Percentiles rank a stretch among this genome's conserved stretches.
These are phyloP conservation scores for Tiaroga cobitis DNA, from an alignment of 2,797 vertebrate species.

Conservation along the genomic window DNA sequence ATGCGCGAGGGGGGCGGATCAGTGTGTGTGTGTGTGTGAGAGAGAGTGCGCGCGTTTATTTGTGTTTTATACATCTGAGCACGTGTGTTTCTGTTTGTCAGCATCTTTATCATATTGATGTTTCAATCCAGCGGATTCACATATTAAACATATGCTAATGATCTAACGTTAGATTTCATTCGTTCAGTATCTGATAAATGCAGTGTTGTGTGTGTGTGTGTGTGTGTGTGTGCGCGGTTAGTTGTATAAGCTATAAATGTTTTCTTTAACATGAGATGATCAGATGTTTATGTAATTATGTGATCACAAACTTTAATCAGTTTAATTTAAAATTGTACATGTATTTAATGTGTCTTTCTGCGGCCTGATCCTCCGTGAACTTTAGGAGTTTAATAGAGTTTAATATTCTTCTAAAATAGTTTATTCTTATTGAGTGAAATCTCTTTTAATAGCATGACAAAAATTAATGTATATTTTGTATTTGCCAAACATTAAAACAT, in stretches of 20 bases:
- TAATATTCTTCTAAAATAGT: too few species aligned
- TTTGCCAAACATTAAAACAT: too few species aligned
- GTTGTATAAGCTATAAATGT: neutral
- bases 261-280: neutral
- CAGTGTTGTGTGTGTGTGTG: neutral
- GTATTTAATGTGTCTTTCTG: too few species aligned
- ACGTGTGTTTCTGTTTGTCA: neutral
- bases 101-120: neutral
- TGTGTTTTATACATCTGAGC: neutral
- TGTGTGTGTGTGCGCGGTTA: too few species aligned
- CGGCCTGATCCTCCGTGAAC: too few species aligned
- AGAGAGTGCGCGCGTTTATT: neutral
- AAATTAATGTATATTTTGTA: too few species aligned
- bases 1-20: slow-evolving; percentile 80
- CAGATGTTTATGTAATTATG: too few species aligned
- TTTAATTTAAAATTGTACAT: too few species aligned
- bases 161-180: neutral
- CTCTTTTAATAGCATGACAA: too few species aligned
- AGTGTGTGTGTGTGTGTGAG: neutral
- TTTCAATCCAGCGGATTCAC: neutral
- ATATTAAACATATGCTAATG: neutral
- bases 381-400: too few species aligned
- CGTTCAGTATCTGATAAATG: neutral
- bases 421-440: too few species aligned
- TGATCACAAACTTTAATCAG: too few species aligned